Evolutionary conservation across 2,113 vertebrate genomes (phyloP).

Genomic region (Antechinus stuartii): DNA sequence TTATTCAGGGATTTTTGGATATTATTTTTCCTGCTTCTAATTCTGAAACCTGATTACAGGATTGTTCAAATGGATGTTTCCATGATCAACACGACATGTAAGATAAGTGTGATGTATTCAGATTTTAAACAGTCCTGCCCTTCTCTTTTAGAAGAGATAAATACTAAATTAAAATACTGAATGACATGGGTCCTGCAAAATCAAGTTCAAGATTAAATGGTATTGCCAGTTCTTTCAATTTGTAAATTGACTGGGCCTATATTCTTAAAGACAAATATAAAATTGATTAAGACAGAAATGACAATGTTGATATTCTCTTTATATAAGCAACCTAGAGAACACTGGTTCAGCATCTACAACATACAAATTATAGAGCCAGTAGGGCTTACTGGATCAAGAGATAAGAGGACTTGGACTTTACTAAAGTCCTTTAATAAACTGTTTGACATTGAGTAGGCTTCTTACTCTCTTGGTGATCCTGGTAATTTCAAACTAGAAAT

Average conservation of each 20-base stretch:
- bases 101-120: conserved; percentile 44
- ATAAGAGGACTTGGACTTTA: background rate
- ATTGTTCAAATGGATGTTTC: conserved; percentile 71
- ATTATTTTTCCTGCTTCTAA: conserved; percentile 39
- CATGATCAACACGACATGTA: conserved; percentile 57
- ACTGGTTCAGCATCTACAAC: background rate
- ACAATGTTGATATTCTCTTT: background rate
- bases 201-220: conserved; percentile 75
- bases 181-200: conserved; percentile 60
- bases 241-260: background rate
- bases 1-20: conserved; percentile 29
- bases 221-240: conserved; percentile 43
- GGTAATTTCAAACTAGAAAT: background rate
- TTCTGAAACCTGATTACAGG: conserved; percentile 28
- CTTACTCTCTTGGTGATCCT: background rate
- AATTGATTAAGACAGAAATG: background rate
- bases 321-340: background rate
- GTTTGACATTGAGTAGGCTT: background rate
- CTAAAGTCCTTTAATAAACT: background rate
- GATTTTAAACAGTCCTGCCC: conserved; percentile 70
- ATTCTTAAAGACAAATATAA: background rate
- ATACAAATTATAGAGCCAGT: background rate
- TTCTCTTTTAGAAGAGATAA: conserved; percentile 37
- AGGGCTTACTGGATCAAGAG: background rate
- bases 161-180: conserved; percentile 49